These are phyloP conservation scores for Loris lydekkerianus DNA, from an alignment of 2,797 vertebrate species.

Conservation along the genomic window DNA sequence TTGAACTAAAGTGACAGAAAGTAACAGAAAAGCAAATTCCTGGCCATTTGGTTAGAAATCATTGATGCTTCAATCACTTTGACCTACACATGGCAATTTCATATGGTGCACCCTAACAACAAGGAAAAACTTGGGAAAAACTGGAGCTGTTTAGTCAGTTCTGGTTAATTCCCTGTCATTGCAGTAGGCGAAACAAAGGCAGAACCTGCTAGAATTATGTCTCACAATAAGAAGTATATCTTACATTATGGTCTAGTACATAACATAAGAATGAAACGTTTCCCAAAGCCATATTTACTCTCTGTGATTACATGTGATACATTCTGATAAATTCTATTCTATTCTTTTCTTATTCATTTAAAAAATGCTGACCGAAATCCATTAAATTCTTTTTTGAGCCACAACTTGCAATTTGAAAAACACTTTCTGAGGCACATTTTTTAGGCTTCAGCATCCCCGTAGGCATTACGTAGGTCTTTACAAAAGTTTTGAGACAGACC, in stretches of 20 bases:
- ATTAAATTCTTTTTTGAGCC: conserved; percentile 20
- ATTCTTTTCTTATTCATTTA: conserved; percentile 10
- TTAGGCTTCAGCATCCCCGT: neutral
- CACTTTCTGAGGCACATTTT: neutral
- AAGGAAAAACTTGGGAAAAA: neutral
- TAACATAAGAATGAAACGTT: neutral
- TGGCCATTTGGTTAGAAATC: conserved; percentile 28
- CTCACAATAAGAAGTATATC: neutral
- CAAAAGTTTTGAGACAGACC: too few relatives aligned
- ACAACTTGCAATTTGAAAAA: conserved; percentile 54
- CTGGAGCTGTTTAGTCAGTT: neutral
- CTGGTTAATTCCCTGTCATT: neutral
- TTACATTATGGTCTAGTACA: neutral
- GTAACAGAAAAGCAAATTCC: neutral
- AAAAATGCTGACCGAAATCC: neutral
- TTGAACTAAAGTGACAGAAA: conserved; percentile 11
- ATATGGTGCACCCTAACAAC: neutral
- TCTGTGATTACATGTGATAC: neutral
- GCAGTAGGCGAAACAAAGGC: neutral
- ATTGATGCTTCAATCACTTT: neutral
- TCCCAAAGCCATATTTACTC: neutral
- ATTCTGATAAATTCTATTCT: neutral
- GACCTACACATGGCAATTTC: neutral
- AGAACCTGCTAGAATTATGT: neutral
- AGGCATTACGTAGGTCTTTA: too few relatives aligned